These are phyloP conservation scores for Phortica variegata DNA, from an alignment of 1,140 invertebrate species.

Conservation along the genomic window DNA sequence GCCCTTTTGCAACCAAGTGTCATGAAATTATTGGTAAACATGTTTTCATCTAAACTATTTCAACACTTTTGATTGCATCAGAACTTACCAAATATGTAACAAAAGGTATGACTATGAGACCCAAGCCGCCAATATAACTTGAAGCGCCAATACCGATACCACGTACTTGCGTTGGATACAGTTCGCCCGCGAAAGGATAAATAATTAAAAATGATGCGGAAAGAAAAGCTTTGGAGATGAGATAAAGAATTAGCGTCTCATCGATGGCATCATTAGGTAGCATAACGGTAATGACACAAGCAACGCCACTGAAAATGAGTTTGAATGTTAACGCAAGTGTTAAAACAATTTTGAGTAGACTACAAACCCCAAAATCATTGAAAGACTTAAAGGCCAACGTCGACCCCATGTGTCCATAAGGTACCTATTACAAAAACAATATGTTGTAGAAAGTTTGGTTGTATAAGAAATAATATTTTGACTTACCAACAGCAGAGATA, in stretches of 20 bases:
- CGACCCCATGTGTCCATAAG: slow-evolving; percentile 82
- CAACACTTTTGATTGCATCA: too few species aligned
- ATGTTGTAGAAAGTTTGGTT: too few species aligned
- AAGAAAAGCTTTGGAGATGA: slow-evolving; percentile 86
- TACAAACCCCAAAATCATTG: slow-evolving; percentile 69
- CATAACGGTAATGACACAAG: slow-evolving; percentile 79
- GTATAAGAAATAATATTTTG: too few species aligned
- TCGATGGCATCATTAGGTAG: slow-evolving; percentile 72
- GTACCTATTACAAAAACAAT: too few species aligned
- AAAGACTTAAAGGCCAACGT: slow-evolving; percentile 78
- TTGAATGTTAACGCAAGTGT: neutral
- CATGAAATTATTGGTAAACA: neutral
- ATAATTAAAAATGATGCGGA: slow-evolving; percentile 89
- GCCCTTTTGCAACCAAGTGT: slow-evolving; percentile 63
- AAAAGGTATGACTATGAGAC: slow-evolving; percentile 86
- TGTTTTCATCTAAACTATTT: slow-evolving; percentile 2
- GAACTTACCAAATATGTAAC: slow-evolving; percentile 81
- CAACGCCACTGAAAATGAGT: slow-evolving; percentile 64
- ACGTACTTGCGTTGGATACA: slow-evolving; percentile 82
- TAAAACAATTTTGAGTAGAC: neutral
- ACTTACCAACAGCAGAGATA: slow-evolving; percentile 83
- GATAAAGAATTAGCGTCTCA: slow-evolving; percentile 73
- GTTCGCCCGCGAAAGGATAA: slow-evolving; percentile 86
- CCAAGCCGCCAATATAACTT: slow-evolving; percentile 82
- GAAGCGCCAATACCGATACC: slow-evolving; percentile 87